These are phyloP conservation scores for Pangasius mekongensis DNA, from an alignment of 2,797 vertebrate genomes.

Conservation along the genomic window DNA sequence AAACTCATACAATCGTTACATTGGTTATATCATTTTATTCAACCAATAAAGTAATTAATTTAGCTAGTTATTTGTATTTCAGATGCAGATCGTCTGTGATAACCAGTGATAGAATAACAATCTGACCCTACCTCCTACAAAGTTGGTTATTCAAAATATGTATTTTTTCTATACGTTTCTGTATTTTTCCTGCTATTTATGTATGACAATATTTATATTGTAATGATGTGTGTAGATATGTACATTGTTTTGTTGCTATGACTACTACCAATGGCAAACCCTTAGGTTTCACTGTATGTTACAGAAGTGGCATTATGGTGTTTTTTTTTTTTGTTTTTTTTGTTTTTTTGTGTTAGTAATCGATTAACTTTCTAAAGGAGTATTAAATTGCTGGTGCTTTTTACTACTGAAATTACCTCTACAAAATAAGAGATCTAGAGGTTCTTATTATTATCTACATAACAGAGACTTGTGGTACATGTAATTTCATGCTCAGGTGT, in stretches of 20 bases:
- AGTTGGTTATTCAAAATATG: constrained; percentile 68
- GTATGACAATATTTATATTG: constrained; percentile 81
- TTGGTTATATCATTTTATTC: neutral
- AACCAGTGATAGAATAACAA: constrained; percentile 14
- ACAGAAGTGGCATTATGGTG: constrained; percentile 62
- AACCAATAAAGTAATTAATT: neutral
- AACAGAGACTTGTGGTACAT: constrained; percentile 46
- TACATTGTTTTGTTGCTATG: constrained; percentile 63
- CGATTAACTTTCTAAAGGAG: constrained; percentile 67
- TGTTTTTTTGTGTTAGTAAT: constrained; percentile 53
- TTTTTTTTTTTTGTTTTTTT: neutral
- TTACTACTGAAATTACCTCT: constrained; percentile 76
- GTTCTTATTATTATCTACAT: constrained; percentile 33
- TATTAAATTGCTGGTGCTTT: constrained; percentile 71
- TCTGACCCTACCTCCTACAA: constrained; percentile 76
- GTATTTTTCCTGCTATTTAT: constrained; percentile 68
- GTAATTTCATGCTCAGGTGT: constrained; percentile 21
- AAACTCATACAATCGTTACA: neutral
- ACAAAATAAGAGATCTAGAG: constrained; percentile 34
- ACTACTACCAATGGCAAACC: constrained; percentile 63
- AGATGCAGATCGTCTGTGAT: constrained; percentile 16
- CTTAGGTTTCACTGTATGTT: constrained; percentile 58
- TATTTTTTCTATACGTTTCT: constrained; percentile 59
- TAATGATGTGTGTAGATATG: constrained; percentile 67
- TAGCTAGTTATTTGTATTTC: constrained; percentile 14